These are phyloP conservation scores for Spisula solida DNA, from an alignment of 2,888 invertebrate genomes.

Conservation along the genomic window DNA sequence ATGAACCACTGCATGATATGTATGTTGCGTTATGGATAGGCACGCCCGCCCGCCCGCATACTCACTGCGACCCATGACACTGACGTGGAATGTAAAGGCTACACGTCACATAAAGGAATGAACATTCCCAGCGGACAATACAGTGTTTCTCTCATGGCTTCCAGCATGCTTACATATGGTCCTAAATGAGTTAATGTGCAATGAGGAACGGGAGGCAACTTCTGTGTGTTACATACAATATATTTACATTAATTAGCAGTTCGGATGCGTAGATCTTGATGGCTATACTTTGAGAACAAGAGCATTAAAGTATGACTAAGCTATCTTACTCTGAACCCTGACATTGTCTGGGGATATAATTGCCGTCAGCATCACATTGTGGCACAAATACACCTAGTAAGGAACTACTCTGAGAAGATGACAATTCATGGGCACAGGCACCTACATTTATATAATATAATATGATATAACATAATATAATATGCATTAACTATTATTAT, in stretches of 20 bases:
- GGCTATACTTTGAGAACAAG: neutral
- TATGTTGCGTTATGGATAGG: too few relatives aligned
- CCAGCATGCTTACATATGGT: neutral
- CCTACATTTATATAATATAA: too few relatives aligned
- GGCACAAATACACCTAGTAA: slow-evolving; percentile 65
- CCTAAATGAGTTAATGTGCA: neutral
- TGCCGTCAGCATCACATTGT: slow-evolving; percentile 74
- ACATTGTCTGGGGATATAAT: slow-evolving; percentile 72
- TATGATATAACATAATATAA: too few relatives aligned
- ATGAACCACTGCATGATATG: too few relatives aligned
- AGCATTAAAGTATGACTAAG: too few relatives aligned
- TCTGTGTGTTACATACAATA: too few relatives aligned
- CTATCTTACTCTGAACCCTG: slow-evolving; percentile 73
- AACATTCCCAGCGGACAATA: slow-evolving; percentile 54
- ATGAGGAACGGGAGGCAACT: too few relatives aligned
- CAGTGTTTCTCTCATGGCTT: neutral
- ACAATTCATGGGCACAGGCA: slow-evolving; percentile 54
- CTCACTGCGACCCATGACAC: slow-evolving; percentile 74
- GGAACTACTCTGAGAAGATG: slow-evolving; percentile 38
- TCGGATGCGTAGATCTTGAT: neutral
- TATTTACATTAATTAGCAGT: neutral
- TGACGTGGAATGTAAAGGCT: slow-evolving; percentile 70
- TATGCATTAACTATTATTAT: too few relatives aligned
- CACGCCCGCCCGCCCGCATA: neutral
- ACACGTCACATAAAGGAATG: slow-evolving; percentile 70